Evolutionary conservation across 2,113 vertebrate species (phyloP).

Genomic region (Turnix velox): DNA sequence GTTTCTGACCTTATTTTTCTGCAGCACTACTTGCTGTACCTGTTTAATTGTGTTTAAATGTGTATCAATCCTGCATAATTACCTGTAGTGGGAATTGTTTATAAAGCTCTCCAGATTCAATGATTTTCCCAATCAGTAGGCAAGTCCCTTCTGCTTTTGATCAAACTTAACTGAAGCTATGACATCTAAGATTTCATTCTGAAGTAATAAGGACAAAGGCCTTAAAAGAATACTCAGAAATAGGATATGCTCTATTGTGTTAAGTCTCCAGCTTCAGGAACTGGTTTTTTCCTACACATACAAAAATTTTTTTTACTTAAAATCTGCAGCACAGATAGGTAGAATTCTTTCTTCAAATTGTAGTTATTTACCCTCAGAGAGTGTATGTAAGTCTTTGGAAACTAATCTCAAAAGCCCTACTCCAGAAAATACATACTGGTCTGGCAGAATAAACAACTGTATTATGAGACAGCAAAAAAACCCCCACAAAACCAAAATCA

Average conservation of each 20-base stretch:
- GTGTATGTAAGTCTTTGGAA: constrained; percentile 62
- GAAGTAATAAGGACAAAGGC: neutral
- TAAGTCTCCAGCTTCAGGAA: neutral
- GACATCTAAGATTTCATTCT: neutral
- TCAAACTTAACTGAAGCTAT: neutral
- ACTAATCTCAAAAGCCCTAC: constrained; percentile 33
- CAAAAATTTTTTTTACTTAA: constrained; percentile 43
- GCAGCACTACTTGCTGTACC: neutral
- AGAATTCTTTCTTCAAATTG: constrained; percentile 45
- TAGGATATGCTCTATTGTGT: neutral
- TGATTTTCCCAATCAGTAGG: neutral
- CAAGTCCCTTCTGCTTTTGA: neutral
- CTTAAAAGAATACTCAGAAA: neutral
- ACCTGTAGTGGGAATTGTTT: neutral
- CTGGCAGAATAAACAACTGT: constrained; percentile 33
- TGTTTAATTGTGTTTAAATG: neutral
- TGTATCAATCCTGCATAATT: neutral
- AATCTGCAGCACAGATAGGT: constrained; percentile 27
- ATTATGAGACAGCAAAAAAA: neutral
- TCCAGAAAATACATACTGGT: neutral
- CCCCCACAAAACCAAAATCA: neutral
- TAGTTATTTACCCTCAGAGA: constrained; percentile 11
- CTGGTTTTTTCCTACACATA: neutral
- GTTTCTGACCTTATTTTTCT: neutral
- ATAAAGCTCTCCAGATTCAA: neutral